Conservation (phyloP, 2,888 invertebrate genomes). For the Cerastis leucographa region DNA sequence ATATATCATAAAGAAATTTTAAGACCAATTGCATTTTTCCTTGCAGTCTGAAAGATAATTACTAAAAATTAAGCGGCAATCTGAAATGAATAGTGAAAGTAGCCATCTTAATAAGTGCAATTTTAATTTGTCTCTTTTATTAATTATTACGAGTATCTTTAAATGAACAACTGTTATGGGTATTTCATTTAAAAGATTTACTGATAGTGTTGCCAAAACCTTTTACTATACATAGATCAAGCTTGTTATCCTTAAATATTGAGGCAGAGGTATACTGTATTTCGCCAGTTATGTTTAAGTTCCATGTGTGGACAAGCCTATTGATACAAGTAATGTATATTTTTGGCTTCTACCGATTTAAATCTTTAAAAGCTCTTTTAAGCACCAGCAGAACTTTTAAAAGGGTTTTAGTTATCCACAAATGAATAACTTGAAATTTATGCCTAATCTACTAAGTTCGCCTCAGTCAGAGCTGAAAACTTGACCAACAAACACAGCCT, state of each 20-base stretch:
- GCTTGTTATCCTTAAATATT: not conserved
- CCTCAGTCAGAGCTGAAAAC: not conserved
- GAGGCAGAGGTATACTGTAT: not conserved
- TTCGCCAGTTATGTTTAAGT: not conserved
- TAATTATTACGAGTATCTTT: conserved; percentile 23
- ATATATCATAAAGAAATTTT: not conserved
- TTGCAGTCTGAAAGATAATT: not conserved
- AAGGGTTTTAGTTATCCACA: no score
- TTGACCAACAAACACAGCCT: not conserved
- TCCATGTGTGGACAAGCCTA: not conserved
- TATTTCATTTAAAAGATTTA: conserved; percentile 1
- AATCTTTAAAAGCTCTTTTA: not conserved
- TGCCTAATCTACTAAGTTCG: not conserved
- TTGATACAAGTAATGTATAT: not conserved
- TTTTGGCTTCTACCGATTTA: not conserved
- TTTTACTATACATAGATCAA: not conserved
- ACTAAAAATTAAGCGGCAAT: conserved; percentile 1
- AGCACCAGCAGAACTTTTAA: not conserved
- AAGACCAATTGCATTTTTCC: not conserved
- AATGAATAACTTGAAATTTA: no score
- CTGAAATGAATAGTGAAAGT: conserved; percentile 26
- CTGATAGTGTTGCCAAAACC: not conserved
- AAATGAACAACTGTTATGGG: not conserved
- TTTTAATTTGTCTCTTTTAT: conserved; percentile 10
- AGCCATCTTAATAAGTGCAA: conserved; percentile 11